Base-by-base conservation (phyloP, 2,797 vertebrate species). In the Gouania willdenowi region DNA sequence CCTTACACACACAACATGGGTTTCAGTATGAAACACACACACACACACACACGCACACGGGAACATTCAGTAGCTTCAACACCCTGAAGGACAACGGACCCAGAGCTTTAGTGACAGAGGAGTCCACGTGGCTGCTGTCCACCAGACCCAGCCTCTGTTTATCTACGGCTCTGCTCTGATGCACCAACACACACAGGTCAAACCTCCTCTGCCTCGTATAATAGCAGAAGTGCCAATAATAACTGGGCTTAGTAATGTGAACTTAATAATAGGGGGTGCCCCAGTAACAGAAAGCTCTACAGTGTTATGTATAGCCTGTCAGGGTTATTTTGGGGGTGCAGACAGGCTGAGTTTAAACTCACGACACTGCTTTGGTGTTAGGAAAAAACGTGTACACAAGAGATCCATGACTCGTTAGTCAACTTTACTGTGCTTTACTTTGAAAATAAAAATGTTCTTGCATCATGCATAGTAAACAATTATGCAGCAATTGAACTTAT, bases 221-320 rank as follows among this genome's bases (percentile, higher is more conserved):
- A 88, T 87, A 88, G 84, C 44, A 70, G 36, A 53, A 44, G 55
- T 57, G 70, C 80, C 81, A 80, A 84, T 83, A 87, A 88, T 87
- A 89, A 82, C 80, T 10, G 6, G 24, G 57, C 52, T 65, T 22
- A 34, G 73, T 74, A 65, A 72, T 73, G 60, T 63, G 66, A 64
- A 64, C 73, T 62, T 68, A 79, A 81, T 76, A 83, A 83, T 65
- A 84, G 70, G 27, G 76, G 66, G 72, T 66, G 65, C 72, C 81
- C 72, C 78, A 69, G 77, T 77, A 82, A 78, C 81, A 80, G 72
- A 73, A 66, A 64, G 55, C 71, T 52, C 71, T 66, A 65, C 32
- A 11, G 66, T 52, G 54, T 75, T 64, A 70, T 57, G 75, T 61
- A 45, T 63, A 77, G 71, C 72, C 49, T 72, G 52, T 31, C 49